These are phyloP conservation scores for Paguma larvata DNA, from an alignment of 2,797 vertebrate genomes.

Conservation along the genomic window DNA sequence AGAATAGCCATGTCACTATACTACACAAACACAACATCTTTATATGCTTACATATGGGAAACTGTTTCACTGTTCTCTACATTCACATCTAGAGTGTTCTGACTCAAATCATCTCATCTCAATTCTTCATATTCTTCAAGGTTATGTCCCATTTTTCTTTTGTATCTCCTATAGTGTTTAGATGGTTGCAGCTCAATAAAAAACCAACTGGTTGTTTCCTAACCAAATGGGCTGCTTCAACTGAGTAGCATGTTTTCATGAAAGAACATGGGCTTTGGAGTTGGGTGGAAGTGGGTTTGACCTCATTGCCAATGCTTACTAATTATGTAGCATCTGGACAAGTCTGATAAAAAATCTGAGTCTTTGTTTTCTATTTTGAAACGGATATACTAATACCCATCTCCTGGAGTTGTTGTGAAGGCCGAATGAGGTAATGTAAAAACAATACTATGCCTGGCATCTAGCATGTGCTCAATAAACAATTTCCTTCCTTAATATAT, in stretches of 20 bases:
- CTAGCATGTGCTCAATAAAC: constrained; percentile 44
- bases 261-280: constrained; percentile 14
- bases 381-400: neutral
- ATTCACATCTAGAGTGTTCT: constrained; percentile 1
- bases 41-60: neutral
- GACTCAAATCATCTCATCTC: neutral
- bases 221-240: neutral
- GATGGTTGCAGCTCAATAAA: neutral
- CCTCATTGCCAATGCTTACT: neutral
- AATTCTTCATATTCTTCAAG: constrained; percentile 39
- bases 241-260: neutral
- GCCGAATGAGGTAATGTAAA: constrained; percentile 59
- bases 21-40: neutral
- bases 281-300: neutral
- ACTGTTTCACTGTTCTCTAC: neutral
- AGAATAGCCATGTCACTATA: neutral
- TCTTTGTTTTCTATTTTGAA: constrained; percentile 68
- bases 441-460: constrained; percentile 47
- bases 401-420: constrained; percentile 6
- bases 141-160: neutral
- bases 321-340: constrained; percentile 49
- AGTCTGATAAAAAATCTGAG: constrained; percentile 44
- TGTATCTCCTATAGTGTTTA: neutral
- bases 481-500: constrained; percentile 73
- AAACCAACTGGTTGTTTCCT: constrained; percentile 16